These are phyloP conservation scores for Apodemia zela DNA, from an alignment of 2,888 invertebrate species.

Conservation along the genomic window DNA sequence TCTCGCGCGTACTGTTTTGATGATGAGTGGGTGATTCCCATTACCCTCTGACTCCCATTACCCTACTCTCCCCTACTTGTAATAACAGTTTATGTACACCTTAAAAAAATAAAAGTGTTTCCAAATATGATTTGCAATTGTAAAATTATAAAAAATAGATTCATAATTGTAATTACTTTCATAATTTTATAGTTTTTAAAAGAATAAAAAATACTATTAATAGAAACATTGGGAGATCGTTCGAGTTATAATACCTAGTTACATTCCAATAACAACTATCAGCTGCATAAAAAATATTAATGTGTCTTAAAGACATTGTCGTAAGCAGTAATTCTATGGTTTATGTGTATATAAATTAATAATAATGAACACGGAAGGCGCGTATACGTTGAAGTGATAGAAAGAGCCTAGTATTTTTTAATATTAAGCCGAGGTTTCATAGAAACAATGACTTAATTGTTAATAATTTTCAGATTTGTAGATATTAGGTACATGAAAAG, in stretches of 20 bases:
- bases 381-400: slow-evolving; percentile 78
- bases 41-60: no score
- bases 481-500: slow-evolving; percentile 71
- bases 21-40: no score
- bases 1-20: no score
- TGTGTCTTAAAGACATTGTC: slow-evolving; percentile 53
- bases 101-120: neutral
- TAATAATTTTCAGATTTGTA: slow-evolving; percentile 74
- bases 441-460: slow-evolving; percentile 72
- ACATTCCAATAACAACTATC: slow-evolving; percentile 18
- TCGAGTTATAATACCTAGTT: neutral
- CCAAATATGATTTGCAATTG: no score
- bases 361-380: slow-evolving; percentile 46
- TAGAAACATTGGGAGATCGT: neutral
- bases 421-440: slow-evolving; percentile 72
- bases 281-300: slow-evolving; percentile 14
- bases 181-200: no score
- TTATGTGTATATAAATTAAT: slow-evolving; percentile 20
- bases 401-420: slow-evolving; percentile 72
- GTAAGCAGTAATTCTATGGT: slow-evolving; percentile 3
- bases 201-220: no score
- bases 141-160: no score
- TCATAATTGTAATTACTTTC: slow-evolving; percentile 21
- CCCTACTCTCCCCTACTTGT: no score
- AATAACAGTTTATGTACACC: neutral